These are phyloP conservation scores for Osmerus mordax DNA, from an alignment of 2,113 vertebrate genomes.

Conservation along the genomic window DNA sequence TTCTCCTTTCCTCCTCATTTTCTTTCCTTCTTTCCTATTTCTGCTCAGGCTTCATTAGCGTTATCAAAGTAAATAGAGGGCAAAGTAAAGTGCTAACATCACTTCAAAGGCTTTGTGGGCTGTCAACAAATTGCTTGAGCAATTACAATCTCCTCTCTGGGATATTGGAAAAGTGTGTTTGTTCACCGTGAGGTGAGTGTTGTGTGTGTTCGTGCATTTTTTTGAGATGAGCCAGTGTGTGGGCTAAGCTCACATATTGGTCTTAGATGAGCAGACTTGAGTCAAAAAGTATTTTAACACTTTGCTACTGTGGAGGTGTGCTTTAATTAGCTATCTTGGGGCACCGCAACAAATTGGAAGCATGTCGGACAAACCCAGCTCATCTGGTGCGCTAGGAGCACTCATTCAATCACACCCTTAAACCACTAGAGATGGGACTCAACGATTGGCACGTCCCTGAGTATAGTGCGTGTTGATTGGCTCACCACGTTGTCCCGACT, in stretches of 20 bases:
- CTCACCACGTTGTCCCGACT: conserved; percentile 86
- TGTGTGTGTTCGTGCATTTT: neutral
- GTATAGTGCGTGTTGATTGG: conserved; percentile 18
- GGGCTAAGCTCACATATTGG: too few species aligned
- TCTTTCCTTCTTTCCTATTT: conserved; percentile 20
- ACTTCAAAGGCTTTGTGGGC: conserved; percentile 51
- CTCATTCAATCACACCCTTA: too few species aligned
- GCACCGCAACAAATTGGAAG: too few species aligned
- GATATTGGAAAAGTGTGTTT: conserved; percentile 33
- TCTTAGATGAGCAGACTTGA: too few species aligned
- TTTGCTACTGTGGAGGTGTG: too few species aligned
- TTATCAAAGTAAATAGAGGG: conserved; percentile 42
- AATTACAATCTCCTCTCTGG: conserved; percentile 49
- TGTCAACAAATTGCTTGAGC: conserved; percentile 47
- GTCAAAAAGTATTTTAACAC: too few species aligned
- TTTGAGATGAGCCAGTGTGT: neutral
- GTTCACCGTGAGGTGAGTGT: conserved; percentile 1
- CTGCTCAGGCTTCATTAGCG: conserved; percentile 48
- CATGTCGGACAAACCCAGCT: too few species aligned
- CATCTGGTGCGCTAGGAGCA: too few species aligned
- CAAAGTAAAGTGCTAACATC: conserved; percentile 41
- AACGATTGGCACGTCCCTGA: neutral
- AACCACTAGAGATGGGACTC: neutral
- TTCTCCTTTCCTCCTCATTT: conserved; percentile 7
- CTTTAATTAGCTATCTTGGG: too few species aligned